Evolutionary conservation across 2,888 invertebrate species (phyloP), one percentile per base, ranked within the genome.

Genomic region (Neria commutata): DNA sequence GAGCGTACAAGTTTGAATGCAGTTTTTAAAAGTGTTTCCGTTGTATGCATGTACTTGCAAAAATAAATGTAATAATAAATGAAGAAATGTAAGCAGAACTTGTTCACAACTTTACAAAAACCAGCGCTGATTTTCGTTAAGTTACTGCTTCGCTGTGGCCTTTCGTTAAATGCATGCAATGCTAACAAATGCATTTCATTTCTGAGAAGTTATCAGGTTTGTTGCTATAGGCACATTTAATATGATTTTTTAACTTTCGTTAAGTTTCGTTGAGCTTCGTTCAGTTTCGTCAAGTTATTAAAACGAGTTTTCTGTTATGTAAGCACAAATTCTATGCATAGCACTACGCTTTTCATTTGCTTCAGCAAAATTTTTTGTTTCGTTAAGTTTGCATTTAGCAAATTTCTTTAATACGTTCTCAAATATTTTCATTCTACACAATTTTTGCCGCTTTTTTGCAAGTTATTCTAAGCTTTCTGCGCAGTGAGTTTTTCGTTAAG

Each of bases 251-350:
- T 17, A 46, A 40, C 45, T 23, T 45, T 54, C 45, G 52, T 58
- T 56, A 51, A 58, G 64, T 57, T 60, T 62, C 56, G 45, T 56
- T 56, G 51, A 54, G 58, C 49, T 55, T 29, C 29, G 29, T 29
- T 29, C 29, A 29, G 29, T 29, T 29, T 29, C 29, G 29, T 29
- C 11, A 29, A 29, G 29, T 29, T 29, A 8, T 29, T 29, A 29
- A 29, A 29, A n/a, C n/a, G n/a, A n/a, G n/a, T n/a, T n/a, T n/a
- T n/a, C n/a, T n/a, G n/a, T n/a, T n/a, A n/a, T 29, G 6, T 8
- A 29, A 29, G 11, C 29, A 11, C 6, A 6, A 29, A 29, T 29
- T 29, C 29, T 29, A 8, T 29, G 29, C 29, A 29, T 29, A n/a
- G n/a, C n/a, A n/a, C n/a, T n/a, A n/a, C n/a, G n/a, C n/a, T n/a